Percentiles rank a stretch among this genome's conserved stretches.
phyloP scores from a whole-genome alignment of 2,113 vertebrate genomes.

The Coptodon rendalli region DNA sequence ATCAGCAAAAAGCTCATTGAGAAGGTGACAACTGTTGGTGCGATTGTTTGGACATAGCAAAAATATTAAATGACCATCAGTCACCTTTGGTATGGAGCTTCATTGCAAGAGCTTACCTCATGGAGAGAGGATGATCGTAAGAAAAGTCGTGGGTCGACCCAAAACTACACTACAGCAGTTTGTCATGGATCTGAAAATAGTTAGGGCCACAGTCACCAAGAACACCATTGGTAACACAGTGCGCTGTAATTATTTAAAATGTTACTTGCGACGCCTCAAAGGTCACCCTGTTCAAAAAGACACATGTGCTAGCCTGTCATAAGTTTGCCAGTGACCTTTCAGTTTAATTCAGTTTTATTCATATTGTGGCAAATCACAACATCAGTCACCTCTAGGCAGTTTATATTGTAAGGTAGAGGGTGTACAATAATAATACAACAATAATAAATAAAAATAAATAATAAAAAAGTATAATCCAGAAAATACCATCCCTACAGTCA shows the following conservation, averaged over 20 bases:
- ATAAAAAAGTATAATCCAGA: background rate
- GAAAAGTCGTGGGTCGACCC: background rate
- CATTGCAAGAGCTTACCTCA: background rate
- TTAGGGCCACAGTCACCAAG: background rate
- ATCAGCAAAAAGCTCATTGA: background rate
- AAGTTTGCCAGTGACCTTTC: background rate
- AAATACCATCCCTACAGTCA: background rate
- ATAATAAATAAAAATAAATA: background rate
- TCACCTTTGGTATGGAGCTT: background rate
- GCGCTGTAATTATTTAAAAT: background rate
- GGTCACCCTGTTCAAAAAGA: background rate
- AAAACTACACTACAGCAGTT: background rate
- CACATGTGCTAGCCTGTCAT: background rate
- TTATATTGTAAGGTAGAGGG: background rate
- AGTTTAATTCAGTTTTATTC: background rate
- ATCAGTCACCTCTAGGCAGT: background rate
- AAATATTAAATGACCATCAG: background rate
- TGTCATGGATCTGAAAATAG: background rate
- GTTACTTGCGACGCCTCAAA: background rate
- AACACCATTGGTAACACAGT: background rate
- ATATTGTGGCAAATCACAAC: background rate
- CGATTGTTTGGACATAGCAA: fast-evolving
- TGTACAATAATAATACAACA: background rate
- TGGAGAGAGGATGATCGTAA: background rate
- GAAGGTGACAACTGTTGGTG: background rate